Percentiles rank a stretch among this genome's conserved stretches.
These are phyloP conservation scores for Brachyopa scutellaris DNA, from an alignment of 2,888 invertebrate species.

Conservation along the genomic window DNA sequence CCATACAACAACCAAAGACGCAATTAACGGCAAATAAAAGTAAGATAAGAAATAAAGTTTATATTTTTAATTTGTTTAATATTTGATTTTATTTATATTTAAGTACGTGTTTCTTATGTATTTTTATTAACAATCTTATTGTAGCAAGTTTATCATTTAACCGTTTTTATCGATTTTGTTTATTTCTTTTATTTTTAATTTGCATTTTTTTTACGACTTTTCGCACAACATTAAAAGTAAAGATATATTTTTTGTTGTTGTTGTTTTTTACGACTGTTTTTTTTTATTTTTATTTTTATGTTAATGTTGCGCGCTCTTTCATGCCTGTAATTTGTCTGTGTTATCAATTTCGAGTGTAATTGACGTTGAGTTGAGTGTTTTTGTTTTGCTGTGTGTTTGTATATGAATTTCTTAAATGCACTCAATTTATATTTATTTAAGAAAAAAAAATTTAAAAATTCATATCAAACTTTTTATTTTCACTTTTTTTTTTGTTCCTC, in stretches of 20 bases:
- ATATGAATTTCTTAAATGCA: constrained; percentile 41
- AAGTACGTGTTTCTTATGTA: constrained; percentile 28
- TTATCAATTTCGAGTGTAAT: constrained; percentile 29
- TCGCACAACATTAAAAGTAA: constrained; percentile 33
- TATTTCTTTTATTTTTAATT: constrained; percentile 21
- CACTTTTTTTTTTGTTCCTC: neutral
- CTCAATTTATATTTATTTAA: constrained; percentile 20
- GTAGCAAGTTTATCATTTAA: constrained; percentile 5
- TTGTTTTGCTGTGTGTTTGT: constrained; percentile 29
- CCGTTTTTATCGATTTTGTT: constrained; percentile 12
- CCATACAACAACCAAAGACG: constrained; percentile 29
- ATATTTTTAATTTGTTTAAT: constrained; percentile 21
- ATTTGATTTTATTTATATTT: constrained; percentile 23
- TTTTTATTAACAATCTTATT: constrained; percentile 28
- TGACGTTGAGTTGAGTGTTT: constrained; percentile 24
- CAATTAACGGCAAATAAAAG: constrained; percentile 60
- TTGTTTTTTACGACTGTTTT: constrained; percentile 8
- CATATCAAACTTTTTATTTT: neutral
- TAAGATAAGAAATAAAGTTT: constrained; percentile 55
- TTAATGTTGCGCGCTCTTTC: constrained; percentile 5
- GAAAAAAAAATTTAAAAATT: constrained; percentile 17
- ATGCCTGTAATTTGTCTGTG: constrained; percentile 31
- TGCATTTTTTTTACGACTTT: constrained; percentile 35
- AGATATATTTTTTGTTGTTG: constrained; percentile 6
- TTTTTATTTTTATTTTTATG: constrained; percentile 20